Evolutionary conservation across 2,888 invertebrate species (phyloP).

Genomic region (Drosophila atroscutellata): DNA sequence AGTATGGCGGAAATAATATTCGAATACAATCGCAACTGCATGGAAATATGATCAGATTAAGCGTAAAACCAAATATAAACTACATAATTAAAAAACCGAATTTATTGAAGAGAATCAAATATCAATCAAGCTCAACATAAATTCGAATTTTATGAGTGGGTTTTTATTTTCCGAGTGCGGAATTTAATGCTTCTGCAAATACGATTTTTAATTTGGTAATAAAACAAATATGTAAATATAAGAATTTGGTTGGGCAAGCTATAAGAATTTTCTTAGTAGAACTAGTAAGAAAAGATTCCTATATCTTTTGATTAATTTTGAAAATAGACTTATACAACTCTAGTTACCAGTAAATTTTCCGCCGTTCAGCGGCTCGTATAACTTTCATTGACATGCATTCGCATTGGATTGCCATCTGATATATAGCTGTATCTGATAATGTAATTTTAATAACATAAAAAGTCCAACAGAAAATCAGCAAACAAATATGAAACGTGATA

Average conservation of each 20-base stretch:
- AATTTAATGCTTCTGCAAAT: background rate
- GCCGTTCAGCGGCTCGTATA: background rate
- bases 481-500: slow-evolving; percentile 30
- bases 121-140: background rate
- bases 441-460: slow-evolving; percentile 1
- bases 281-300: background rate
- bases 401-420: background rate
- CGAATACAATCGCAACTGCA: background rate
- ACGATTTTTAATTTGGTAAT: background rate
- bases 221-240: background rate
- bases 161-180: background rate
- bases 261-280: background rate
- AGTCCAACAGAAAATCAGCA: slow-evolving; percentile 15
- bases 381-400: background rate
- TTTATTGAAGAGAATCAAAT: background rate
- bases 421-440: slow-evolving; percentile 1
- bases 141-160: background rate
- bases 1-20: slow-evolving; percentile 8
- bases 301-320: background rate
- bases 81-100: background rate
- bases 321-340: background rate
- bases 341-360: background rate
- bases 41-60: background rate
- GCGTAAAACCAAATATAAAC: background rate
- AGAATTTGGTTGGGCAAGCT: background rate